These are phyloP conservation scores for Diloba caeruleocephala DNA, from an alignment of 2,888 invertebrate species.

Conservation along the genomic window DNA sequence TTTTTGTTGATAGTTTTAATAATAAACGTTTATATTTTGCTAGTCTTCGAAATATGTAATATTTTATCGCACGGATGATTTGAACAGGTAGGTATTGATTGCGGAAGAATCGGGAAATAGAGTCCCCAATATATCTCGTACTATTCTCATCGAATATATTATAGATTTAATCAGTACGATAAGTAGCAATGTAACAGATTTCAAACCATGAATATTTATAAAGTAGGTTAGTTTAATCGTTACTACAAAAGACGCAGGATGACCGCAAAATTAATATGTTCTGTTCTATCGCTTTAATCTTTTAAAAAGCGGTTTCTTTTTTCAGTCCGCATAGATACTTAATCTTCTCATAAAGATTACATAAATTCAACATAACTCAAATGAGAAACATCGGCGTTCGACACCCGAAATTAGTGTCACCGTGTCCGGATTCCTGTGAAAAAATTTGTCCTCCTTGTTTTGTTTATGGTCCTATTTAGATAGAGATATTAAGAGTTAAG, in stretches of 20 bases:
- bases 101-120: constrained; percentile 21
- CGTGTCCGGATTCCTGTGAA: constrained; percentile 58
- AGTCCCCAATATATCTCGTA: constrained; percentile 19
- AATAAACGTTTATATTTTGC: constrained; percentile 25
- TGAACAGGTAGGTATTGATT: constrained; percentile 25
- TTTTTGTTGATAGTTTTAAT: constrained; percentile 41
- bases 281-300: too few relatives aligned
- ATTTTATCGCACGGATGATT: constrained; percentile 22
- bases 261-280: too few relatives aligned
- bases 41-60: constrained; percentile 20
- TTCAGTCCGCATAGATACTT: constrained; percentile 14
- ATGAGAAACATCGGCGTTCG: constrained; percentile 39
- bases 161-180: too few relatives aligned
- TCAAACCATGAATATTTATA: too few relatives aligned
- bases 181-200: constrained; percentile 31
- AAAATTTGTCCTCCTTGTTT: constrained; percentile 73
- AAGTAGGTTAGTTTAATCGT: too few relatives aligned
- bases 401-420: constrained; percentile 45
- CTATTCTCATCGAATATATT: constrained; percentile 19
- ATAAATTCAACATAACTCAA: constrained; percentile 31
- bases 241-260: too few relatives aligned
- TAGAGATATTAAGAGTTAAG: constrained; percentile 84
- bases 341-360: constrained; percentile 40
- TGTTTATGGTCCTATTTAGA: constrained; percentile 81
- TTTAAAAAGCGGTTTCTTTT: neutral